A percentile compares a stretch with the other conserved stretches of the same genome.
Conservation (phyloP, 1,140 invertebrate species). For the Phymorhynchus buccinoides region DNA sequence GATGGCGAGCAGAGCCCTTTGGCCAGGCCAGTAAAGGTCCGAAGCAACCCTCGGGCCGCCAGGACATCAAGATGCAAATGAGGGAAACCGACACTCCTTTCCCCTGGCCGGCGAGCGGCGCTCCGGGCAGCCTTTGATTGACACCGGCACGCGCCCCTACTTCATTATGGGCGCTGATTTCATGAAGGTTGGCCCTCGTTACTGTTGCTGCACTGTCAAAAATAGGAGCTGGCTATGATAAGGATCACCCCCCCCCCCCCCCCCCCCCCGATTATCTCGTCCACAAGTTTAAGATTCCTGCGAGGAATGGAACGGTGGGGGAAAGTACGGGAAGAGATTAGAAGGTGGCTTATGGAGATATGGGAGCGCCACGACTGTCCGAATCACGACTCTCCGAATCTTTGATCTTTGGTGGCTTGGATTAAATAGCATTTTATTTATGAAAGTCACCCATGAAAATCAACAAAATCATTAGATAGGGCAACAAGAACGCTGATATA, state of each 20-base stretch:
- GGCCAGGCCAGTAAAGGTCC: neutral
- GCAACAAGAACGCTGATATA: too few species aligned
- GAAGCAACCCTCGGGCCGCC: constrained; percentile 36
- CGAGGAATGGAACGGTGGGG: too few species aligned
- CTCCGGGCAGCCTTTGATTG: constrained; percentile 24
- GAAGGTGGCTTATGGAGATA: too few species aligned
- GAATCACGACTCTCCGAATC: too few species aligned
- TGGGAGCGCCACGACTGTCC: too few species aligned
- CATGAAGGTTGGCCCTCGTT: neutral
- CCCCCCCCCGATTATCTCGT: neutral
- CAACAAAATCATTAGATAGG: too few species aligned
- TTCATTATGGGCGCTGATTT: neutral
- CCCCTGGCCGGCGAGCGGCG: too few species aligned
- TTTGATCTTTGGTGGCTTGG: too few species aligned
- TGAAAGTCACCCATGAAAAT: too few species aligned
- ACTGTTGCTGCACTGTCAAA: neutral
- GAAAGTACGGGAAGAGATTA: too few species aligned
- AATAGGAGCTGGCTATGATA: neutral
- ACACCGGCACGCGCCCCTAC: constrained; percentile 36
- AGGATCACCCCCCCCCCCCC: too few species aligned
- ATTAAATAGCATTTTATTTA: too few species aligned
- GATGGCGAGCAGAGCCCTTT: constrained; percentile 22
- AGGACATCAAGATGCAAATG: constrained; percentile 41
- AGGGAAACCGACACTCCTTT: constrained; percentile 40
- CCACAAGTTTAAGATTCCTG: neutral